Percentiles rank a stretch among this genome's conserved stretches.
Conservation (phyloP, 2,797 vertebrate species). For the Hemibagrus guttatus region DNA sequence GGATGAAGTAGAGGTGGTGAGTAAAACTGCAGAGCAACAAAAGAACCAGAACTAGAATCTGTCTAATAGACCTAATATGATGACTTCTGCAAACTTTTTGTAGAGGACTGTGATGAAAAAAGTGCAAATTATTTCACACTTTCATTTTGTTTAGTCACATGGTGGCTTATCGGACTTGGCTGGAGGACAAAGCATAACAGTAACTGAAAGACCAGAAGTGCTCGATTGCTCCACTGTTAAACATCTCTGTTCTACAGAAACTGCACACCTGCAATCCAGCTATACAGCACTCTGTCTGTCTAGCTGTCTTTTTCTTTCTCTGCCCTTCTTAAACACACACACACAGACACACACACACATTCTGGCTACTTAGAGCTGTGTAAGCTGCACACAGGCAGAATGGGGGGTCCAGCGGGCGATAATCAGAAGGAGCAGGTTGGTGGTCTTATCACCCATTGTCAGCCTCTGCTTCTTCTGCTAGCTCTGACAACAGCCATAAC, state of each 20-base stretch:
- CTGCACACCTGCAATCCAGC: constrained; percentile 49
- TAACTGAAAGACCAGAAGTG: background rate
- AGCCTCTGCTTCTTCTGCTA: constrained; percentile 96
- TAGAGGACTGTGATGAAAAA: background rate
- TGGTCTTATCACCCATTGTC: constrained; percentile 99
- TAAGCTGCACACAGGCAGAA: constrained; percentile 52
- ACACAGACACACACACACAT: constrained; percentile 16
- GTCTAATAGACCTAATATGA: background rate
- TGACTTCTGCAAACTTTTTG: background rate
- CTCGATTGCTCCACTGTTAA: constrained; percentile 44
- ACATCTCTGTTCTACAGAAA: constrained; percentile 67
- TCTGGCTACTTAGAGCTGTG: constrained; percentile 56
- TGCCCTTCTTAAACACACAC: constrained; percentile 3
- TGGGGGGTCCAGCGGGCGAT: constrained; percentile 91
- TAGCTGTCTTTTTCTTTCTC: background rate
- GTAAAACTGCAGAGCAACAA: background rate
- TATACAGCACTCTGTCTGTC: constrained; percentile 20
- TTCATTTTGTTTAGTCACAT: background rate
- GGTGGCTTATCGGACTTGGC: background rate
- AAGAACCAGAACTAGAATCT: background rate
- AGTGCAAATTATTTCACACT: background rate
- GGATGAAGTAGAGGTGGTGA: background rate
- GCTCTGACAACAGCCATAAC: constrained; percentile 87
- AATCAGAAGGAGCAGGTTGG: constrained; percentile 97
- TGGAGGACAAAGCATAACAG: background rate